Evolutionary conservation across 1,140 invertebrate genomes (phyloP).

Genomic region (Bemisia tabaci): DNA sequence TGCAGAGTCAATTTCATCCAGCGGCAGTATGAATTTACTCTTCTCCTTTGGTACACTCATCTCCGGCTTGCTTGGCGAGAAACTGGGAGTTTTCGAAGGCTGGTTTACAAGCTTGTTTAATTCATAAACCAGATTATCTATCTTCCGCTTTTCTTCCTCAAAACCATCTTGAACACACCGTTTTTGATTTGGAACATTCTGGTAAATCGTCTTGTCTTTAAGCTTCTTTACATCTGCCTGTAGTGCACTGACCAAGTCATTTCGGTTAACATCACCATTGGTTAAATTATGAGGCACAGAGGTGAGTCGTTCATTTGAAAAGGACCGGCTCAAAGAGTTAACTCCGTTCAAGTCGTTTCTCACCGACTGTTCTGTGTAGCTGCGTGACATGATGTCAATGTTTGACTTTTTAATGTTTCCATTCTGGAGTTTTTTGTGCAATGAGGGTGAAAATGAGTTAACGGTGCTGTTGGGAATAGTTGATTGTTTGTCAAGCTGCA

Average conservation of each 20-base stretch:
- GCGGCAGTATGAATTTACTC: not conserved
- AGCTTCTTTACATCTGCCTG: not conserved
- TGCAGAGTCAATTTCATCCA: not conserved
- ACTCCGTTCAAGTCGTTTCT: not conserved
- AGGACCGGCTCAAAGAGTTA: not conserved
- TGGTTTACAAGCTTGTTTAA: not conserved
- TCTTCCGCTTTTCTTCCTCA: not conserved
- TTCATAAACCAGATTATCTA: not conserved
- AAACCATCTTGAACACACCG: not conserved
- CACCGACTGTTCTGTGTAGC: not conserved
- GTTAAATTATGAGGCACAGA: not conserved
- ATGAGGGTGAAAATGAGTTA: not conserved
- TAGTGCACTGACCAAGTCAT: not conserved
- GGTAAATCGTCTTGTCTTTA: not conserved
- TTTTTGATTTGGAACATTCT: not conserved
- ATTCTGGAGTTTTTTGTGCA: not conserved
- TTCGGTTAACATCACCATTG: not conserved
- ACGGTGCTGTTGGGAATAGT: not conserved
- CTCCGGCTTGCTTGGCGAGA: not conserved
- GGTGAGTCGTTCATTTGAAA: not conserved
- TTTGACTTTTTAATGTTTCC: not conserved
- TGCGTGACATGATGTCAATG: not conserved
- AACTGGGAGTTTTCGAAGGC: not conserved
- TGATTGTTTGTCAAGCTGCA: not conserved
- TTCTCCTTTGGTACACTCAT: not conserved